Conservation (phyloP, 2,888 invertebrate genomes). For the Aporophyla nigra region DNA sequence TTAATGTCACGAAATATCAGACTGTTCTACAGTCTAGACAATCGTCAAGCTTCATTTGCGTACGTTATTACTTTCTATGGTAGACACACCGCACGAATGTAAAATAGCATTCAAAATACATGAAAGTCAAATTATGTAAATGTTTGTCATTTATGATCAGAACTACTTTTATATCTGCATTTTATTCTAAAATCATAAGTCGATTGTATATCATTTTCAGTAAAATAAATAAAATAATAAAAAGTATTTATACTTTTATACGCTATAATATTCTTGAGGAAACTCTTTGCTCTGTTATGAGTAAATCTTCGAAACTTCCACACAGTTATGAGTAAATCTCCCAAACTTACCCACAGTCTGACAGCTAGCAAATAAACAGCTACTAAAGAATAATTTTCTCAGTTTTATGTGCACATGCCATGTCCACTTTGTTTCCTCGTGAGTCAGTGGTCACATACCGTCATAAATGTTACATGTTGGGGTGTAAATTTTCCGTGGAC, state of each 20-base stretch:
- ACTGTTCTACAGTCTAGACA: constrained; percentile 30
- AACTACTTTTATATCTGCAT: too few species aligned
- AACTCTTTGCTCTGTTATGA: constrained; percentile 17
- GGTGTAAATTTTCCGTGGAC: constrained; percentile 45
- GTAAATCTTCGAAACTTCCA: constrained; percentile 30
- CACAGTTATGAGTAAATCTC: constrained; percentile 32
- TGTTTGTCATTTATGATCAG: not conserved
- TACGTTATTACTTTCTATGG: constrained; percentile 27
- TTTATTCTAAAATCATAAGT: not conserved
- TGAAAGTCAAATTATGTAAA: constrained; percentile 1
- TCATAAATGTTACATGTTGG: constrained; percentile 43
- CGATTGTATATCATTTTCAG: not conserved
- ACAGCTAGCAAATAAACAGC: constrained; percentile 52
- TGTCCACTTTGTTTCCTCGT: constrained; percentile 48
- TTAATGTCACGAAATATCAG: constrained; percentile 6
- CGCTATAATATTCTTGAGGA: constrained; percentile 3
- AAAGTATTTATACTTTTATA: not conserved
- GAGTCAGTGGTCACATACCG: constrained; percentile 36
- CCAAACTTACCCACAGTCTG: constrained; percentile 31
- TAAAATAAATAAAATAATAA: not conserved
- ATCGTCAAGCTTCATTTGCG: constrained; percentile 33
- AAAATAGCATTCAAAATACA: not conserved
- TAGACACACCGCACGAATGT: not conserved
- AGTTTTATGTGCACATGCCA: constrained; percentile 39
- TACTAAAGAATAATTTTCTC: constrained; percentile 51